Base-by-base conservation (phyloP, 2,113 vertebrate genomes). In the Gobius niger region DNA sequence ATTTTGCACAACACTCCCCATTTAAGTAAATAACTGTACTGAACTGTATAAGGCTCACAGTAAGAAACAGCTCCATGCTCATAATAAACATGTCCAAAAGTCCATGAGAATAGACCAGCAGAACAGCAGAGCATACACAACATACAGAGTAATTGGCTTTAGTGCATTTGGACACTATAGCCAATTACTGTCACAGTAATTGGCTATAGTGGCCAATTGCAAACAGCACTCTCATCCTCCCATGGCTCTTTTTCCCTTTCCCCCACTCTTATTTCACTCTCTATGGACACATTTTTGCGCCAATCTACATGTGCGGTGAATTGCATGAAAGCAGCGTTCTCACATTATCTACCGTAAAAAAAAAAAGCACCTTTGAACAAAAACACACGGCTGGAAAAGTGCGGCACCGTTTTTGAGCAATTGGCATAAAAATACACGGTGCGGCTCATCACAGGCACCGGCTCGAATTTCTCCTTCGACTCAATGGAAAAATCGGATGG, bases 401-500 rank as follows among this genome's bases (percentile, higher is more conserved):
- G 62, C 47, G 44, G 66, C 49, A 52, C 41, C 68, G 5, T 68
- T 57, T 76, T 44, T 44, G 54, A 42, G 11, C 46, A 70, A 72
- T 56, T 50, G 47, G 47, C 53, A 76, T 67, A 78, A 77, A 84
- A 77, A 83, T 70, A 72, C 68, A 9, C 80, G 82, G 83, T 71
- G 85, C 84, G 82, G 80, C 84, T 80, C 85, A 34, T 34, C 87
- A 75, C 81, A 59, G 61, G 66, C 84, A 66, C 59, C 74, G 73
- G 84, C 78, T 87, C 67, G 63, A 42, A 16, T 80, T 84, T 82
- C 75, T 85, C 85, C 76, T 53, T 18, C 51, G 60, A 88, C 73
- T 9, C 57, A 68, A 74, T 74, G 81, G 81, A 83, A 88, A 90
- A 51, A 73, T 71, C 75, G 79, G 77, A 86, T 84, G 73, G 75